These are phyloP conservation scores for Chinchilla lanigera DNA, from an alignment of 2,113 vertebrate genomes.

Conservation along the genomic window DNA sequence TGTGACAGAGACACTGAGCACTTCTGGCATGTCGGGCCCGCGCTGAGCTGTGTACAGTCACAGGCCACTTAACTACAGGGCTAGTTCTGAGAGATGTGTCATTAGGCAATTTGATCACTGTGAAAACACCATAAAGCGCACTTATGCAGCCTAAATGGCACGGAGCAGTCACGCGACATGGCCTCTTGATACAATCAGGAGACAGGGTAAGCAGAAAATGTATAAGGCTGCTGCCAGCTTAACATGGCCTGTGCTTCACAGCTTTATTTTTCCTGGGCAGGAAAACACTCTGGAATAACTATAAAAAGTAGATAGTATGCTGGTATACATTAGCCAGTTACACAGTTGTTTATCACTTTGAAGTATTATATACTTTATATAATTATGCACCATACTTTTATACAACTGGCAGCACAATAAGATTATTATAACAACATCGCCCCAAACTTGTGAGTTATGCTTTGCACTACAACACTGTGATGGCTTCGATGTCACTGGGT, in stretches of 20 bases:
- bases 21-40: background rate
- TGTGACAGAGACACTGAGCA: background rate
- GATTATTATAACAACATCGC: background rate
- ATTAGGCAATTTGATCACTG: background rate
- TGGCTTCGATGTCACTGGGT: background rate
- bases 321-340: no score
- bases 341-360: background rate
- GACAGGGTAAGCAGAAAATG: background rate
- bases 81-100: background rate
- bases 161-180: background rate
- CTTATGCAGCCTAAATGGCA: background rate
- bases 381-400: background rate
- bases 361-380: background rate
- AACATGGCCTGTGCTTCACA: background rate
- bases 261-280: background rate
- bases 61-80: background rate
- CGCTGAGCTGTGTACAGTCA: background rate
- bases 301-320: background rate
- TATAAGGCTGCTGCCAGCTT: no score
- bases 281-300: background rate
- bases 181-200: background rate
- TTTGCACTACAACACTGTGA: no score
- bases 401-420: background rate
- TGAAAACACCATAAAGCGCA: background rate
- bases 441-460: background rate